Evolutionary conservation across 2,888 invertebrate species (phyloP).

Genomic region (Apotomis capreana): DNA sequence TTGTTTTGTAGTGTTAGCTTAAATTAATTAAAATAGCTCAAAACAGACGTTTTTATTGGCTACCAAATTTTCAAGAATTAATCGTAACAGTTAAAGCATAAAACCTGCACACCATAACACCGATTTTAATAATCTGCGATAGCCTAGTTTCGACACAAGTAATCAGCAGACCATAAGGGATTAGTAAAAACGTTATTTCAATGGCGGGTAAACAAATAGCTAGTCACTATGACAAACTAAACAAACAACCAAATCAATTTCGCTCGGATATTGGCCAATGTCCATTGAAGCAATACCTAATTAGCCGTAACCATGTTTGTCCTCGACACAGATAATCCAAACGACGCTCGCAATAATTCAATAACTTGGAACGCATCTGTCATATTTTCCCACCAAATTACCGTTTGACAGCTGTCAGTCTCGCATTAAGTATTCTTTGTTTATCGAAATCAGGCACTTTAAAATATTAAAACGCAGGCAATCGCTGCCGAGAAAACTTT

Average conservation of each 20-base stretch:
- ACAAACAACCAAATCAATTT: conserved; percentile 12
- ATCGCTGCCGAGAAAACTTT: conserved; percentile 6
- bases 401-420: conserved; percentile 37
- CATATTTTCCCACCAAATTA: conserved; percentile 26
- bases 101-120: too few species aligned
- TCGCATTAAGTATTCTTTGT: not conserved
- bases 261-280: conserved; percentile 5
- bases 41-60: too few species aligned
- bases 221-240: not conserved
- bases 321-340: conserved; percentile 30
- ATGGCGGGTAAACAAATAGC: not conserved
- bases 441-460: not conserved
- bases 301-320: conserved; percentile 21
- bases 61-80: too few species aligned
- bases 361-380: conserved; percentile 30
- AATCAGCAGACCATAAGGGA: too few species aligned
- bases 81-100: too few species aligned
- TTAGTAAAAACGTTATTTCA: too few species aligned
- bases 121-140: too few species aligned
- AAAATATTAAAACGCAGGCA: conserved; percentile 2
- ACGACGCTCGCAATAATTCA: conserved; percentile 9
- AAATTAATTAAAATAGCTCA: too few species aligned
- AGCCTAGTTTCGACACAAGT: too few species aligned
- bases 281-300: not conserved
- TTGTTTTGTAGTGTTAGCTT: too few species aligned